Base-by-base conservation (phyloP, 2,113 vertebrate species). In the Gallinago jamesoni region DNA sequence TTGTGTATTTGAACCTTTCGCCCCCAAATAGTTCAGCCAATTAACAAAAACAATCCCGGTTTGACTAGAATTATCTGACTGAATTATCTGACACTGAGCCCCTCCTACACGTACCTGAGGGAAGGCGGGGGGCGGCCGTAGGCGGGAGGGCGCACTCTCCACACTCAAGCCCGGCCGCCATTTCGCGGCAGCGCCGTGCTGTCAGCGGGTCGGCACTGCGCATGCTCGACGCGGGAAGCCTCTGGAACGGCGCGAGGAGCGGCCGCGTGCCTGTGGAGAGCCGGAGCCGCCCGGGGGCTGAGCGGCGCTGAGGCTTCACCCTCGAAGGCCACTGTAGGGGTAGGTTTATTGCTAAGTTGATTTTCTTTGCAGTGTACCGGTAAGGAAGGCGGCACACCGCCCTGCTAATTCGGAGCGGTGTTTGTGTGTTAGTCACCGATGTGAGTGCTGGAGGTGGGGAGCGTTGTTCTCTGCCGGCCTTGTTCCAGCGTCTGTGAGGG, bases 81-180 rank as follows among this genome's bases (percentile, higher is more conserved):
- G 7, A 16, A 10, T 15, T 28, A 30, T 1, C 41, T 10, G 45
- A 20, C 16, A 3, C 24, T 6, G 30, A 43, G 24, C 9, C 21
- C 8, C 15, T 18, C 20, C 31, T 9, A 13, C 1, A 7, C 0
- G 23, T 8, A 33, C 8, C 18, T 3, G 39, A n/a, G 39, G 8
- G 64, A 19, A 24, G 20, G 10, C 7, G 21, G 6, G 22, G 2
- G 59, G 8, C 16, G 20, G 43, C 3, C 43, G 18, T 19, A 47
- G 4, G 43, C 43, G 20, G 20, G 2, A 15, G 15, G 21, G 11
- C 5, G 4, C 33, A 9, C 2, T 33, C 16, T 12, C 39, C 39
- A 11, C 39, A 41, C 66, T 18, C 22, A 20, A 15, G 27, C 13
- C 8, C 1, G 2, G 7, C 12, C 64, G 11, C 25, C 78, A 5